Percentiles rank a stretch among this genome's conserved stretches.
Evolutionary conservation across 2,113 vertebrate species (phyloP).

Genomic region (Macquaria ambigua): DNA sequence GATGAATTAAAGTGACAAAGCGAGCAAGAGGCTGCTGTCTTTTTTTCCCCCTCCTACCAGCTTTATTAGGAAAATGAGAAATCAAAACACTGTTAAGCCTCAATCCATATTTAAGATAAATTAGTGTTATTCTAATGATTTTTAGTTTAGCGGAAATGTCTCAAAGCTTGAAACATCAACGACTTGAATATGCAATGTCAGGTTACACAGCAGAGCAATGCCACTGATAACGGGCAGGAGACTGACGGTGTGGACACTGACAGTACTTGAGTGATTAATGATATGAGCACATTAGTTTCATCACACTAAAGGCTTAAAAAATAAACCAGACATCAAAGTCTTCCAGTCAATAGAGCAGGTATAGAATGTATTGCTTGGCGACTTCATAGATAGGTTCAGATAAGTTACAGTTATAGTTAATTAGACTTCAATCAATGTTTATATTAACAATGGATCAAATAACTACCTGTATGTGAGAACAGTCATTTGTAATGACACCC

Average conservation of each 20-base stretch:
- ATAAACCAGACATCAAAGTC: neutral
- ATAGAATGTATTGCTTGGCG: neutral
- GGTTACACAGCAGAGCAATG: slow-evolving; percentile 20
- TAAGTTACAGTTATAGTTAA: neutral
- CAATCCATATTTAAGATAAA: slow-evolving; percentile 60
- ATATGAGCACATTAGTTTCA: neutral
- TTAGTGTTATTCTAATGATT: slow-evolving; percentile 40
- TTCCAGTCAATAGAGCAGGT: neutral
- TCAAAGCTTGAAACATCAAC: slow-evolving; percentile 41
- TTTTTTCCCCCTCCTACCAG: slow-evolving; percentile 15
- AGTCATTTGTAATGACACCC: neutral
- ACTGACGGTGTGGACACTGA: slow-evolving; percentile 13
- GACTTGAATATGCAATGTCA: slow-evolving; percentile 44
- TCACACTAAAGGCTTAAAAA: neutral
- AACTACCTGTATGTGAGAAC: neutral
- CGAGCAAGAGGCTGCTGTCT: slow-evolving; percentile 58
- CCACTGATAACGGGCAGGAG: slow-evolving; percentile 24
- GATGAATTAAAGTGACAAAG: slow-evolving; percentile 81
- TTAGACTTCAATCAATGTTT: neutral
- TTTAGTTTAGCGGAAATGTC: slow-evolving; percentile 23
- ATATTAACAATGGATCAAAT: neutral
- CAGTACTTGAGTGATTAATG: slow-evolving; percentile 4
- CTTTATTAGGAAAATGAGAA: slow-evolving; percentile 63
- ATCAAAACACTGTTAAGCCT: slow-evolving; percentile 56
- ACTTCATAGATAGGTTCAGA: neutral